Base-by-base conservation (phyloP, 1,140 invertebrate species). In the Lepidotrigona ventralis region DNA sequence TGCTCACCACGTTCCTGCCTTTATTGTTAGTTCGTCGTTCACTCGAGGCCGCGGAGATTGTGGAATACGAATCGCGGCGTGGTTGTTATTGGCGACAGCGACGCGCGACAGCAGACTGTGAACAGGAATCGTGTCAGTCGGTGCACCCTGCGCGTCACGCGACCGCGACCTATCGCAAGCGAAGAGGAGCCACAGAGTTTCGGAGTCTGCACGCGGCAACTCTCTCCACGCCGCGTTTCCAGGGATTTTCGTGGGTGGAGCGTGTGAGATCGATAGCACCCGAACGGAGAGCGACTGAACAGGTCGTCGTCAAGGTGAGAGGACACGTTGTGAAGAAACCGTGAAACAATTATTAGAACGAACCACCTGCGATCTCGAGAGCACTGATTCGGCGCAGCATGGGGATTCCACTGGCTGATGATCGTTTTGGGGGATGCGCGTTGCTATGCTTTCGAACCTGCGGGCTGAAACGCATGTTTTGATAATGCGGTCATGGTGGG, bases 81-180 rank as follows among this genome's bases (percentile, higher is more conserved):
- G 39, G 39, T 46, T 46, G 46, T 29, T 23, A 29, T 11, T 11
- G 11, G 17, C 23, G 15, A 51, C 4, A n/a, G 69, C 33, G 39
- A 14, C 6, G 33, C 21, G 3, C 33, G 33, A 9, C 12, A 17
- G 8, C 5, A 11, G 23, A 39, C 21, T 12, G 46, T 8, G 66
- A 39, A 5, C 0, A 17, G 51, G 15, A 72, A 72, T 51, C n/a
- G 71, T 72, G 70, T 71, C 51, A 39, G 56, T 58, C 68, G 83
- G 58, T n/a, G 51, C 29, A 71, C 23, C 63, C 26, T 46, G 12
- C 53, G 76, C 70, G 58, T 86, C 86, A 87, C 81, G 23, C 58
- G 73, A 58, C 66, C 70, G 51, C 72, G 71, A 74, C 79, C 79
- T 81, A 81, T 64, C 56, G 71, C 79, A 74, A 81, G 29, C 33